Evolutionary conservation across 35 echinoderm and acorn worm species (phyloP), one percentile per base, ranked within the genome.

Genomic region (Apostichopus japonicus): DNA sequence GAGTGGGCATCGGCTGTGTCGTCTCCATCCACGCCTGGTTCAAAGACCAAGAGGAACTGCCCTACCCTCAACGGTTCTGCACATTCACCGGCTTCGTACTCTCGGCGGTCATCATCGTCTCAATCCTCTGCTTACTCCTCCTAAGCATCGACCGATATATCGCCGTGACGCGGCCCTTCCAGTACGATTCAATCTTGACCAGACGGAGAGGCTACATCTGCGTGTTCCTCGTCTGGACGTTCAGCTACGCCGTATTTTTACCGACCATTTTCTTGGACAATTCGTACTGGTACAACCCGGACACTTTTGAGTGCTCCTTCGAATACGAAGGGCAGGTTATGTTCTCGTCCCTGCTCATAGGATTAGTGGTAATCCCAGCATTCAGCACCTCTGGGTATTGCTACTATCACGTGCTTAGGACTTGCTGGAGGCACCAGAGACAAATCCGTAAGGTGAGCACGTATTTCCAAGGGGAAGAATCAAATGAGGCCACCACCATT

Each of bases 81-180:
- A 90, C 90, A 3, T 52, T 95, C 15, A 78, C 93, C 8, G 94
- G 94, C 10, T 98, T 94, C 72, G 57, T 84, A 0, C 56, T 98
- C 5, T 62, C 92, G 0, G 90, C 93, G 9, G 94, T 92, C n/a
- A 86, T 98, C 10, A 94, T 92, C 1, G 96, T 95, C 8, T 98
- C 96, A 16, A 95, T 95, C 33, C 81, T 98, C 4, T 94, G 86
- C 19, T 77, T 98, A 4, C 79, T 93, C 1, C 91, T 95, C 53
- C 55, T 98, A 0, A 96, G 94, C 84, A 94, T 98, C 9, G 96
- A 98, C 80, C 87, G 96, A 44, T 98, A 98, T 81, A 94, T 98
- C 51, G 96, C 96, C 11, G 93, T 98, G 25, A 98, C 84, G 19
- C 90, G 82, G 77, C 96, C 96, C 0, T 83, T 98, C 24, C 80